A percentile compares a stretch with the other conserved stretches of the same genome.
These are phyloP conservation scores for Philotrypesis tridentata DNA, from an alignment of 1,140 invertebrate species.

Conservation along the genomic window DNA sequence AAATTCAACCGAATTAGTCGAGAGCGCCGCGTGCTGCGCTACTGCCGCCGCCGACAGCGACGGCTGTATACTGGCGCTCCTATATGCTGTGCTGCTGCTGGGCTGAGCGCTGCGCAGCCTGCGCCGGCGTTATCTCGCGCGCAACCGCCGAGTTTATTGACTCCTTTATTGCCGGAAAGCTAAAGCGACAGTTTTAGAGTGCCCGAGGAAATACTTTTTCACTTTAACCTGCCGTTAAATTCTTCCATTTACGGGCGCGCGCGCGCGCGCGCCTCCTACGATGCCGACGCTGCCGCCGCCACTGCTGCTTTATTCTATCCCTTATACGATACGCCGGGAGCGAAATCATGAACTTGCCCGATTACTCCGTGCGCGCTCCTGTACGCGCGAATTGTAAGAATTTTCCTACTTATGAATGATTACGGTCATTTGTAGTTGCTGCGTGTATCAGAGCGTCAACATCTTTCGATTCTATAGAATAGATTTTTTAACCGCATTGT, in stretches of 20 bases:
- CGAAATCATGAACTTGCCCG: neutral
- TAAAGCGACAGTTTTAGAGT: conserved; percentile 8
- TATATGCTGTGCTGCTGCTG: no score
- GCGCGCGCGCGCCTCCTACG: no score
- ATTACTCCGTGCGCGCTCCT: neutral
- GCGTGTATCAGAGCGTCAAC: no score
- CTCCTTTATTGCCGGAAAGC: conserved; percentile 2
- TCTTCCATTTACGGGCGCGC: neutral
- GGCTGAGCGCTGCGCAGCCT: no score
- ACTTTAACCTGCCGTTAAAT: neutral
- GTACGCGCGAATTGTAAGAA: no score
- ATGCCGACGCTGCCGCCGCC: conserved; percentile 14
- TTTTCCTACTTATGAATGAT: no score
- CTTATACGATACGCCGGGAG: neutral
- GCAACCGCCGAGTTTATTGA: conserved; percentile 6
- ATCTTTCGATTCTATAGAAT: no score
- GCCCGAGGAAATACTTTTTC: neutral
- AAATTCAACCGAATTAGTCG: conserved; percentile 67
- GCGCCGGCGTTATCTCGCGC: neutral
- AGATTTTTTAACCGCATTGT: no score
- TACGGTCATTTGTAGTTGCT: no score
- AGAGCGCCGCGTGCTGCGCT: conserved; percentile 15
- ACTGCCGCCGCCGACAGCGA: neutral
- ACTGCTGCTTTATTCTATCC: neutral
- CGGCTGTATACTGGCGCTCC: no score